Evolutionary conservation across 2,113 vertebrate genomes (phyloP), one percentile per base, ranked within the genome.

Genomic region (Actinemys pallida): DNA sequence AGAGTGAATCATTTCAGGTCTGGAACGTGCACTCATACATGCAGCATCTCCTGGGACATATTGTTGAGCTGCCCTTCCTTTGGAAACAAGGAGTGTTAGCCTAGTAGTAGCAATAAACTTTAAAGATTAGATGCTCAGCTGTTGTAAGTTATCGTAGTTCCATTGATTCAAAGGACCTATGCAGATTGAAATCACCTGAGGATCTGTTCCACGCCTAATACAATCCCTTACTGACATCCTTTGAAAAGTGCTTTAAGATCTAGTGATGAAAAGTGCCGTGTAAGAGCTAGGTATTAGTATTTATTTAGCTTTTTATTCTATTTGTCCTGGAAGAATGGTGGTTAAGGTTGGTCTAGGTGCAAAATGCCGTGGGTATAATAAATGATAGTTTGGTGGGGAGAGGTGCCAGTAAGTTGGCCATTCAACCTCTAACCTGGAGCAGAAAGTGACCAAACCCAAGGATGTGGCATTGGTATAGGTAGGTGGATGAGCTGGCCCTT

Each of bases 321-420:
- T 93, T 83, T 91, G 56, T 95, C 62, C 57, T 72, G 91, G 87
- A 65, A 94, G 78, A 92, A 72, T 87, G 57, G 65, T 39, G 87
- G 83, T 89, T 95, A 90, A 88, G 72, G 78, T 89, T 93, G 90
- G 92, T 84, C 78, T 65, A 79, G 87, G 86, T 85, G 92, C 72
- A 95, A 50, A 93, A 94, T 47, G 91, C 93, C 94, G 84, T 94
- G 49, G 79, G 75, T 96, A 29, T 76, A 92, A 72, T 87, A 88
- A 94, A 25, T 69, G 49, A 80, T 94, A 92, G 86, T 31, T 83
- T 39, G 53, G 19, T 80, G 75, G 93, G 31, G 7, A 90, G 22
- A 85, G 39, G 27, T 16, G 53, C 19, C 49, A 31, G 0, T 47
- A 83, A 29, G 84, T 93, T 81, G 72, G 11, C 10, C 50, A 81